These are phyloP conservation scores for Halcyon badia DNA, from an alignment of 2,797 vertebrate species.

Conservation along the genomic window DNA sequence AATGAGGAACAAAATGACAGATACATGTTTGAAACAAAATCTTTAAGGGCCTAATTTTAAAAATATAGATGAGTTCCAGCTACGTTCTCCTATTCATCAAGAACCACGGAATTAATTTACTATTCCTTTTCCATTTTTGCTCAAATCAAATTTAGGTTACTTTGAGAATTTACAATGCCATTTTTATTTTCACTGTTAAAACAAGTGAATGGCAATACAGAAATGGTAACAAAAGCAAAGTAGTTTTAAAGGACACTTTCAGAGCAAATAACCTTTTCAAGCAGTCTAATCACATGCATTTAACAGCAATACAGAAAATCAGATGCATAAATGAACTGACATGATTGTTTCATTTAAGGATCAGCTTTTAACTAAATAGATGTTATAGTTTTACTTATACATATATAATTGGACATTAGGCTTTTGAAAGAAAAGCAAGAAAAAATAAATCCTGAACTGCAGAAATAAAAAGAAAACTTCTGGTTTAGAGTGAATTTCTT, in stretches of 20 bases:
- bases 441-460: background rate
- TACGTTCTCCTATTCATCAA: background rate
- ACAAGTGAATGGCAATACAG: background rate
- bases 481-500: background rate
- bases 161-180: background rate
- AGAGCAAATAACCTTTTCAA: background rate
- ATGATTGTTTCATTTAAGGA: background rate
- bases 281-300: background rate
- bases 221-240: background rate
- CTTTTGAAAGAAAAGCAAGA: background rate
- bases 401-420: background rate
- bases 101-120: background rate
- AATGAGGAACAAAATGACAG: background rate
- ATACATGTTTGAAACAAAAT: background rate
- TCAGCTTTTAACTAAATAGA: background rate
- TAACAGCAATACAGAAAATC: background rate
- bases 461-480: background rate
- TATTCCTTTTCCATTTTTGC: background rate
- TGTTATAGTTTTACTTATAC: background rate
- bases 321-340: background rate
- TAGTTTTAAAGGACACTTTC: background rate
- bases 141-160: background rate
- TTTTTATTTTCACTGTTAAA: background rate
- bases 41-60: background rate
- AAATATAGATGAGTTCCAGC: background rate